Base-by-base conservation (phyloP, 2,888 invertebrate genomes). In the Drosophila koepferae region DNA sequence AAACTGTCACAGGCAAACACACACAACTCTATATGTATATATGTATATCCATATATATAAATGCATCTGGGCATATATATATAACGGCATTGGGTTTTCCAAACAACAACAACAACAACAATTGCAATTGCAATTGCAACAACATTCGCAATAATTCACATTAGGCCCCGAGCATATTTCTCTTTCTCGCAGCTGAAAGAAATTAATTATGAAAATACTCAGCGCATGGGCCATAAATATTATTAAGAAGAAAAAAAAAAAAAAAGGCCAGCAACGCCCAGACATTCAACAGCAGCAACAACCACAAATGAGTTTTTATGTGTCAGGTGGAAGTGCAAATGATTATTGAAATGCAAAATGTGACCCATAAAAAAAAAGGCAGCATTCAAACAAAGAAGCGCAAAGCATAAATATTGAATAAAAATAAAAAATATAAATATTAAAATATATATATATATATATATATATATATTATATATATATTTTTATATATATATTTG, bases 191-290 rank as follows among this genome's bases (percentile, higher is more conserved):
- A 60, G 72, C 73, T 72, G 72, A 71, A 77, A 83, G 81, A 86
- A 86, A 86, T 85, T 86, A 87, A 86, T 86, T 86, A 86, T 85
- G 67, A 85, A 82, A 85, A 85, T 86, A 85, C 69, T 74, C 81
- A 77, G 76, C 58, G 74, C 77, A 63, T 65, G 70, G 65, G 61
- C 72, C 36, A 72, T 63, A 83, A 82, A 80, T 73, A 80, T 67
- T 60, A 67, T 51, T 67, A 62, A 58, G 38, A 43, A 41, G 28
- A 59, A 56, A 63, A 56, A 63, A 53, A 63, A 56, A 63, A 60
- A 63, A 56, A 51, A 34, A 48, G 36, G 16, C 16, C 18, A 56
- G 54, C 48, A 61, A 69, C 48, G 63, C 62, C 71, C 44, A 76
- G 62, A 56, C 63, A 10, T 31, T 62, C 34, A 14, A 46, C 76